Conservation (phyloP, 2,888 invertebrate species). For the Ptychoptera albimana region DNA sequence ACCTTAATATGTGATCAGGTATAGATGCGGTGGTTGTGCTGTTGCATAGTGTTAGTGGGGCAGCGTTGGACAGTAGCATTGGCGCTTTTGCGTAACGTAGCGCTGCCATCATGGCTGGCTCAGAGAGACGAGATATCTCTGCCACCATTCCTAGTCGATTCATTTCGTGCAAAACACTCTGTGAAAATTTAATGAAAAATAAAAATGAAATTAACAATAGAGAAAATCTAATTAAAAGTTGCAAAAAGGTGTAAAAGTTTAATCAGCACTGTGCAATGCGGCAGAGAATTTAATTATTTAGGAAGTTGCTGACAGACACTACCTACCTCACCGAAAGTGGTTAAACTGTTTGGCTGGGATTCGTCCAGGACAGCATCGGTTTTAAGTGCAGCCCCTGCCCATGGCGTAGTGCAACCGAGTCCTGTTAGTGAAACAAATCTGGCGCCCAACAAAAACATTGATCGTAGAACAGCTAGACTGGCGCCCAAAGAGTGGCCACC, state of each 20-base stretch:
- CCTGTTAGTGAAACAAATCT: slow-evolving; percentile 50
- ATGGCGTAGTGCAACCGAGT: slow-evolving; percentile 46
- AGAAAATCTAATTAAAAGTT: not conserved
- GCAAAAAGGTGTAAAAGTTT: not conserved
- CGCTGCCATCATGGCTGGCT: slow-evolving; percentile 43
- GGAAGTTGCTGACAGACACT: not conserved
- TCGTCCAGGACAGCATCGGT: slow-evolving; percentile 22
- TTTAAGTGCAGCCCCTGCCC: slow-evolving; percentile 30
- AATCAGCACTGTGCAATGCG: not conserved
- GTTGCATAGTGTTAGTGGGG: slow-evolving; percentile 44
- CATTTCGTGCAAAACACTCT: slow-evolving; percentile 47
- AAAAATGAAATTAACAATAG: not conserved
- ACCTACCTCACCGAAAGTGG: slow-evolving; percentile 30
- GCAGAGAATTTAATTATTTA: not conserved
- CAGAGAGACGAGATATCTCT: slow-evolving; percentile 47
- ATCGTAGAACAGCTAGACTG: slow-evolving; percentile 45
- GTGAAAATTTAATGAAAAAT: slow-evolving; percentile 10
- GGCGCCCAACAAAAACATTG: slow-evolving; percentile 47
- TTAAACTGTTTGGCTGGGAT: slow-evolving; percentile 26
- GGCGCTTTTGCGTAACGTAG: slow-evolving; percentile 43
- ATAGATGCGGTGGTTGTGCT: slow-evolving; percentile 57
- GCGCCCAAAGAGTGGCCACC: slow-evolving; percentile 53
- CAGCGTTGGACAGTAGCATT: slow-evolving; percentile 48
- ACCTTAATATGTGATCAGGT: slow-evolving; percentile 62
- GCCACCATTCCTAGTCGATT: slow-evolving; percentile 55